Conservation (phyloP, 1,140 invertebrate species). For the Sipha flava region DNA sequence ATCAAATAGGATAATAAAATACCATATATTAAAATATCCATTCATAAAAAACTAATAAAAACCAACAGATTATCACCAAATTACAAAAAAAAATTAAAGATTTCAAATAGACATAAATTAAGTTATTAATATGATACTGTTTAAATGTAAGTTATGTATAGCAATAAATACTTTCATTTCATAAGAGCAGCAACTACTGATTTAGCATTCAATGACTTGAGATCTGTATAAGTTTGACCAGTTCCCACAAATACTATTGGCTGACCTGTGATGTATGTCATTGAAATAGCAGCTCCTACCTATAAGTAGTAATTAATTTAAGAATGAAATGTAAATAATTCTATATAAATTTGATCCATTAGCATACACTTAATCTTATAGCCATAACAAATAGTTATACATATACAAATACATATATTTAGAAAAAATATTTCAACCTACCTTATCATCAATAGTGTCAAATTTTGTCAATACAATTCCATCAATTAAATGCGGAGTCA, state of each 20-base stretch:
- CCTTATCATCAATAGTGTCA: constrained; percentile 98
- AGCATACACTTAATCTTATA: too few relatives aligned
- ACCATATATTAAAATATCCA: constrained; percentile 6
- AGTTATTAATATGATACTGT: background rate
- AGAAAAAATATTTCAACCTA: constrained; percentile 42
- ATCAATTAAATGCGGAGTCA: constrained; percentile 88
- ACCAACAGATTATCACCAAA: constrained; percentile 14
- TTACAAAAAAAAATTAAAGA: background rate
- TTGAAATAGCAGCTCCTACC: constrained; percentile 98
- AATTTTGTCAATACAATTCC: constrained; percentile 98
- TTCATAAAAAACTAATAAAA: constrained; percentile 19
- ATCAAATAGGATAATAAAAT: constrained; percentile 2
- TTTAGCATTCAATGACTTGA: constrained; percentile 93
- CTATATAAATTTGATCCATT: too few relatives aligned
- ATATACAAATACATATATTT: constrained; percentile 2
- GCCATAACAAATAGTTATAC: too few relatives aligned
- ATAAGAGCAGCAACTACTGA: constrained; percentile 94
- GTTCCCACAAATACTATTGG: constrained; percentile 99
- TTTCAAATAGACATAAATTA: background rate
- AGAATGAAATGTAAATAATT: background rate
- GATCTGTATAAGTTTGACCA: constrained; percentile 96
- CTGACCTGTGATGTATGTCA: constrained; percentile 99
- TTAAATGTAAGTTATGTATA: background rate
- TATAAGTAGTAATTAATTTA: constrained; percentile 43
- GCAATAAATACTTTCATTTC: constrained; percentile 56